A percentile compares a stretch with the other conserved stretches of the same genome.
phyloP scores from a whole-genome alignment of 2,113 vertebrate species.

The Dryoscopus gambensis region DNA sequence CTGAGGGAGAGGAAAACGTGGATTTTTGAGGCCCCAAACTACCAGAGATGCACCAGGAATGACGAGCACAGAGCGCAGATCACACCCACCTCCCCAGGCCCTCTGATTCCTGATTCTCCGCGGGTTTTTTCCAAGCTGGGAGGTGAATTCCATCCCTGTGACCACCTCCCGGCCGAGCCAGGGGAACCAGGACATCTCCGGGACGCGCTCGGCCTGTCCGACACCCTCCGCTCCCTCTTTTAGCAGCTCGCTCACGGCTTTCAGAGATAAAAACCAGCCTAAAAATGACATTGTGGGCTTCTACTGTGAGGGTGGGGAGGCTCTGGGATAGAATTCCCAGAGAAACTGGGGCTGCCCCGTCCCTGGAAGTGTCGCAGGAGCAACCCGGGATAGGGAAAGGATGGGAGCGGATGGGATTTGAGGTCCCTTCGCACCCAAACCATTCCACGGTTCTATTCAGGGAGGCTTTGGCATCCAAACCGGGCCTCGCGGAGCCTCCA shows the following conservation, averaged over 20 bases:
- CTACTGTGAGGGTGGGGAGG: too few species aligned
- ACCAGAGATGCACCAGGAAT: background rate
- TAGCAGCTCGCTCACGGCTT: background rate
- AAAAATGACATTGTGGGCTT: accelerated
- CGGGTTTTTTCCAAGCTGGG: background rate
- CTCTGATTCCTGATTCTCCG: accelerated
- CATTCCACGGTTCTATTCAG: background rate
- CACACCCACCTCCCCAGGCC: background rate
- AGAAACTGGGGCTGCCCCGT: background rate
- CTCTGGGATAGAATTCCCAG: background rate
- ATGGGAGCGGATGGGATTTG: background rate
- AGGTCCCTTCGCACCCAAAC: background rate
- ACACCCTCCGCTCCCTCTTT: background rate
- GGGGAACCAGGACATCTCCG: background rate
- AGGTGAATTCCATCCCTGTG: background rate
- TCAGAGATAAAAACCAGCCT: background rate
- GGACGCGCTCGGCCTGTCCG: accelerated
- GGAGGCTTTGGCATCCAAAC: background rate
- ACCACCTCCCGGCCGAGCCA: background rate
- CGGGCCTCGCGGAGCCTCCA: background rate
- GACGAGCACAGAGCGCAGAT: accelerated
- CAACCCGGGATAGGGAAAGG: background rate
- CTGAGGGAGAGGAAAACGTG: too few species aligned
- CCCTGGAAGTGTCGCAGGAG: background rate
- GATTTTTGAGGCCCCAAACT: background rate